Conservation (phyloP, 2,113 vertebrate species). For the Ictalurus punctatus region DNA sequence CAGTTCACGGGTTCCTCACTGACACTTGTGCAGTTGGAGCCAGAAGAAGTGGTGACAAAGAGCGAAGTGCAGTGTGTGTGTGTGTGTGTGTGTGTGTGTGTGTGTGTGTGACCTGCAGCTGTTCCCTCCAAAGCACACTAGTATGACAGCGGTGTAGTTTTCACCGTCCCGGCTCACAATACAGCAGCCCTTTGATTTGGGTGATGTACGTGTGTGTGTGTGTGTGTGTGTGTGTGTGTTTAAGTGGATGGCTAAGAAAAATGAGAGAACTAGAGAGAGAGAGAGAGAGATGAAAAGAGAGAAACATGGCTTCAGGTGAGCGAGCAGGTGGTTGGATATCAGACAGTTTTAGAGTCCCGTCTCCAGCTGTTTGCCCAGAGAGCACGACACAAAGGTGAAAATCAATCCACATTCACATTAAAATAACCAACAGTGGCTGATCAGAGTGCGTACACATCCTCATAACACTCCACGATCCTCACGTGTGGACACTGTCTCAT, state of each 20-base stretch:
- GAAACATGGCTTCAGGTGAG: conserved; percentile 66
- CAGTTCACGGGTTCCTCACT: conserved; percentile 63
- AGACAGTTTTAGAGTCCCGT: conserved; percentile 20
- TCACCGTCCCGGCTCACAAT: conserved; percentile 58
- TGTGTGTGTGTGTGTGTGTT: background rate
- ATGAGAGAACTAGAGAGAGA: conserved; percentile 24
- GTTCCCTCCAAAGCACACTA: conserved; percentile 62
- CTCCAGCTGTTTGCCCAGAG: conserved; percentile 17
- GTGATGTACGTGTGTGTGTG: conserved; percentile 53
- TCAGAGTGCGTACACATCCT: background rate
- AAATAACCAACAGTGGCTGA: background rate
- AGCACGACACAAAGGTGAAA: background rate
- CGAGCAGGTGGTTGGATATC: conserved; percentile 61
- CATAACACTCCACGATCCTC: background rate
- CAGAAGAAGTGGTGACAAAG: conserved; percentile 66
- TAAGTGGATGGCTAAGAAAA: conserved; percentile 39
- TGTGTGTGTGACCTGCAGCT: conserved; percentile 65
- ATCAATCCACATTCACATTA: background rate
- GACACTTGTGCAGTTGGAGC: conserved; percentile 55
- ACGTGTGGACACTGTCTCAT: background rate
- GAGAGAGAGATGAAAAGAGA: conserved; percentile 27
- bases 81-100: conserved; percentile 24
- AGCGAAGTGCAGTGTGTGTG: conserved; percentile 38
- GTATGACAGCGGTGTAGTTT: conserved; percentile 69
- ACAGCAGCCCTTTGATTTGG: conserved; percentile 67